A percentile compares a stretch with the other conserved stretches of the same genome.
Conservation (phyloP, 2,113 vertebrate genomes). For the Theristicus caerulescens region DNA sequence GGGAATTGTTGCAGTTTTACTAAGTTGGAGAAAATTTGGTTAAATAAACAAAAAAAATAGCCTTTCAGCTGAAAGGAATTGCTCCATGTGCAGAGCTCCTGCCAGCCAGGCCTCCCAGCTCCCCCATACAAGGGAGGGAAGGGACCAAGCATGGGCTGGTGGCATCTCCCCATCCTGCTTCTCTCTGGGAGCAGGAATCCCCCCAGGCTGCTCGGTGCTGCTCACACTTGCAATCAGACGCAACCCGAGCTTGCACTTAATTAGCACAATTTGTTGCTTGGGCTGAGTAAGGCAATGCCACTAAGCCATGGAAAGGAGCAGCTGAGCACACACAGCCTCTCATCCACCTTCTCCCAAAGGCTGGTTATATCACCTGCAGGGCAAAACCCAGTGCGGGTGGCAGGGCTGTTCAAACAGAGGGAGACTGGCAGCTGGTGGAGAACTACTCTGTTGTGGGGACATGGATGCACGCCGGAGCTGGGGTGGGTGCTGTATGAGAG, state of each 20-base stretch:
- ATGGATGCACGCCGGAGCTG: fast-evolving
- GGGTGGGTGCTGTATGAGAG: not conserved
- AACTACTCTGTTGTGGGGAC: not conserved
- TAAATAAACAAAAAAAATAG: not conserved
- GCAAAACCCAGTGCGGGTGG: not conserved
- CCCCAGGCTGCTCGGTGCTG: not conserved
- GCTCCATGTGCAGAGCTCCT: not conserved
- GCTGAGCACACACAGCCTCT: not conserved
- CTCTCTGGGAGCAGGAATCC: not conserved
- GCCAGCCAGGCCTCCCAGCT: not conserved
- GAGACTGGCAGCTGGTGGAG: not conserved
- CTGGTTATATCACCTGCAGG: no score
- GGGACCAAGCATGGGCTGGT: not conserved
- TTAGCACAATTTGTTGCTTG: not conserved
- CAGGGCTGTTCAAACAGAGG: not conserved
- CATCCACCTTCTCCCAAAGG: not conserved
- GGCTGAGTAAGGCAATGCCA: not conserved
- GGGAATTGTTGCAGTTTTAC: not conserved
- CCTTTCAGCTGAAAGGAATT: not conserved
- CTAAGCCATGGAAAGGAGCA: not conserved
- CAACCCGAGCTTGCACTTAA: not conserved
- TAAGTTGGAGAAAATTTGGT: not conserved
- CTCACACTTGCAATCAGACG: not conserved
- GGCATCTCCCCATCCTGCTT: not conserved
- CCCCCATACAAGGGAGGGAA: not conserved